phyloP scores from a whole-genome alignment of 2,888 invertebrate genomes.

The Hydropsyche betteni region DNA sequence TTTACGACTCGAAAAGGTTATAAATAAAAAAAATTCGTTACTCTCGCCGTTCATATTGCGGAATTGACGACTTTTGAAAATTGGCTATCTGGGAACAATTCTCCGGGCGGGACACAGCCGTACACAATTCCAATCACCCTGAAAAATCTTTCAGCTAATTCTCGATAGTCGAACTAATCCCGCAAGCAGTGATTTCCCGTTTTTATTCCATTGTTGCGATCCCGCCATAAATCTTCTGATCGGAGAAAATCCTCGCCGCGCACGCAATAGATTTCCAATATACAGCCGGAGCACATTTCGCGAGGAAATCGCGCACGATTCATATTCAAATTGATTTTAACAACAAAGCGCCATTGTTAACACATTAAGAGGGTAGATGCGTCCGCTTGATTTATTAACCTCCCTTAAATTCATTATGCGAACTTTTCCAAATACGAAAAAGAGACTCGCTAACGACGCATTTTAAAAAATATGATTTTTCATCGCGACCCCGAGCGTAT shows the following conservation, averaged over 20 bases:
- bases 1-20: slow-evolving; percentile 15
- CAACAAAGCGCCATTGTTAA: background rate
- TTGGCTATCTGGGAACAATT: too few species aligned
- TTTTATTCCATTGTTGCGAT: slow-evolving; percentile 2
- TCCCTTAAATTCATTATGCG: slow-evolving; percentile 18
- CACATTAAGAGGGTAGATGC: background rate
- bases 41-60: background rate
- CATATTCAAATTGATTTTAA: too few species aligned
- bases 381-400: slow-evolving; percentile 6
- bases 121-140: background rate
- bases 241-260: background rate
- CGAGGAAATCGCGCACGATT: background rate
- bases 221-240: slow-evolving; percentile 12
- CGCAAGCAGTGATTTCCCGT: background rate
- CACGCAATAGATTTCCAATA: too few species aligned
- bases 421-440: background rate
- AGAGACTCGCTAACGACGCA: slow-evolving; percentile 17
- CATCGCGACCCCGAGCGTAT: background rate
- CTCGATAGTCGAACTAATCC: background rate
- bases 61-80: too few species aligned
- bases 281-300: too few species aligned
- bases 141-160: slow-evolving; percentile 14
- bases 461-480: slow-evolving; percentile 26
- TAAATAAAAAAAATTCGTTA: slow-evolving; percentile 25
- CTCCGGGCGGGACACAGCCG: too few species aligned